These are phyloP conservation scores for Electrophaes corylata DNA, from an alignment of 2,888 invertebrate species.

Conservation along the genomic window DNA sequence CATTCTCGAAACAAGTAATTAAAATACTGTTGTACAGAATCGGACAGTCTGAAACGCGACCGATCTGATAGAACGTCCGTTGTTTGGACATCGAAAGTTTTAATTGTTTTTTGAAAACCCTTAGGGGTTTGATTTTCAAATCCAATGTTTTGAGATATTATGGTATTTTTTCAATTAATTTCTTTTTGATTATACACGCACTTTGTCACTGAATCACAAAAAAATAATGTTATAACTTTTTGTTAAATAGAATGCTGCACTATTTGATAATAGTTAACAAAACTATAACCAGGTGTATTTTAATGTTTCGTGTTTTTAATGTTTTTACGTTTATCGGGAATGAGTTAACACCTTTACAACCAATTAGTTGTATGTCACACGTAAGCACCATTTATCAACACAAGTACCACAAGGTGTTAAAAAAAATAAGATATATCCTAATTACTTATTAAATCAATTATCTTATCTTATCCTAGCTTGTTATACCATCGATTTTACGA, in stretches of 20 bases:
- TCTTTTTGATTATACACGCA: too few species aligned
- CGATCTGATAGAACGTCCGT: constrained; percentile 14
- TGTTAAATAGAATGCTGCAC: too few species aligned
- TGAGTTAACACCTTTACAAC: constrained; percentile 8
- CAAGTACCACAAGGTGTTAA: constrained; percentile 19
- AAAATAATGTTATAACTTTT: too few species aligned
- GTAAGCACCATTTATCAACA: constrained; percentile 15
- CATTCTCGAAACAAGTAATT: constrained; percentile 82
- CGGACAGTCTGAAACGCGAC: constrained; percentile 70
- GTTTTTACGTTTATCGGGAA: constrained; percentile 1
- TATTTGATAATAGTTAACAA: not conserved
- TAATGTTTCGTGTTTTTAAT: not conserved
- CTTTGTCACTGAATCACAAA: too few species aligned
- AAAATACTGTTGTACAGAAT: constrained; percentile 80
- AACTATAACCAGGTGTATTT: not conserved
- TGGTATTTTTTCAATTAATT: too few species aligned
- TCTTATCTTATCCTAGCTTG: constrained; percentile 24
- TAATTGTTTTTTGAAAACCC: constrained; percentile 11
- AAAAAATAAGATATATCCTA: constrained; percentile 19
- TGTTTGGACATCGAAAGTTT: constrained; percentile 22
- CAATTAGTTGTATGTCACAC: constrained; percentile 17
- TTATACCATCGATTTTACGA: constrained; percentile 22
- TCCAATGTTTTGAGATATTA: not conserved
- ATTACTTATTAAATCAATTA: constrained; percentile 21
- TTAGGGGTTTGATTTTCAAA: not conserved